Base-by-base conservation (phyloP, 1,140 invertebrate genomes). In the Venustaconcha ellipsiformis region DNA sequence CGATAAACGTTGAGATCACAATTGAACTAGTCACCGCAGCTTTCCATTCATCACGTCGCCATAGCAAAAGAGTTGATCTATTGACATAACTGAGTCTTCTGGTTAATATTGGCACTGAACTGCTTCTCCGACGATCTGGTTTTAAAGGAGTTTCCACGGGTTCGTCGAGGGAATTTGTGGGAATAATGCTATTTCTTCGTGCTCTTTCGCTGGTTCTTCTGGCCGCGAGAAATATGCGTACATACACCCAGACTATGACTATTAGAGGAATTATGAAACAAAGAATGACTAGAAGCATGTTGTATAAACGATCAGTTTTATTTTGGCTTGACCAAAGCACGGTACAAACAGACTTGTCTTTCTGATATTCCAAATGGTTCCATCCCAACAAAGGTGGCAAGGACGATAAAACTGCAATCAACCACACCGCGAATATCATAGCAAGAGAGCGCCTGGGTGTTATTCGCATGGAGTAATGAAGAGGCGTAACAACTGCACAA, bases 221-320 rank as follows among this genome's bases (percentile, higher is more conserved):
- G 0, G 94, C 94, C 17, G 94, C 94, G 18, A 91, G 92, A 82
- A 94, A 95, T 72, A 95, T 95, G 59, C 92, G 92, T 64, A 92
- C 89, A 84, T 95, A 95, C 74, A 94, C 94, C 89, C 93, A 93
- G 60, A 93, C 92, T 6, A 95, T 92, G 1, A 92, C 92, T 15
- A 92, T 81, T 69, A 94, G 92, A 0, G 94, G 94, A 63, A 93
- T 82, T n/a, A 94, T 80, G 74, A 94, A 94, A 70, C 88, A 89
- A 15, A 86, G 37, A 13, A 75, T 77, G 15, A 86, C 81, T 17
- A 89, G 64, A 74, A 86, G 86, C 11, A 86, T 73, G 1, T 86
- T 86, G 74, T 87, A 88, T 37, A 83, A 83, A 63, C 80, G 74
- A 67, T 87, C 85, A 59, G 65, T 79, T 17, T 57, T 55, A 5